These are phyloP conservation scores for Ceratosolen solmsi DNA, from an alignment of 1,140 invertebrate species.

Conservation along the genomic window DNA sequence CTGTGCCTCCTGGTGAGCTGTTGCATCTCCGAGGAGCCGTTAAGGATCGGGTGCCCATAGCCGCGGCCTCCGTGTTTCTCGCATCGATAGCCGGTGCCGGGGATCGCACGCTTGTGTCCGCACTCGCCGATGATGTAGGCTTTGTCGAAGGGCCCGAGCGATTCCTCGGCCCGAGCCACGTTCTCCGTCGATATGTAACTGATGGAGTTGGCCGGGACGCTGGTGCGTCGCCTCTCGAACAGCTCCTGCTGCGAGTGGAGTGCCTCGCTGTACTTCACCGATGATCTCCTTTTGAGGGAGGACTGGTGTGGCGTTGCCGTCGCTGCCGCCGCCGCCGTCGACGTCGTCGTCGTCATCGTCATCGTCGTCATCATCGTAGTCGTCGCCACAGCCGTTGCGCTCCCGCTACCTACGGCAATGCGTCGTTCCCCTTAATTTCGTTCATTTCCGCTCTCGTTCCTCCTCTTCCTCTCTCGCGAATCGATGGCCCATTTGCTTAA, in stretches of 20 bases:
- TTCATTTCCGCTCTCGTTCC: too few species aligned
- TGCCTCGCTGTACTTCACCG: constrained; percentile 67
- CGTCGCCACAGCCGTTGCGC: neutral
- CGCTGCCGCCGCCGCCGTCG: too few species aligned
- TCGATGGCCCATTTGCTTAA: too few species aligned
- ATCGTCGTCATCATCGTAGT: too few species aligned
- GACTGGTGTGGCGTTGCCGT: constrained; percentile 55
- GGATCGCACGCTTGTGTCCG: constrained; percentile 57
- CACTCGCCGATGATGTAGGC: constrained; percentile 67
- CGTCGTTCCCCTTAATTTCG: too few species aligned
- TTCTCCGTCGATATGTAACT: constrained; percentile 68
- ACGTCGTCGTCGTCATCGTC: neutral
- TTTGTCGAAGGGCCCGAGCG: constrained; percentile 60
- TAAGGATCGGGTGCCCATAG: constrained; percentile 66
- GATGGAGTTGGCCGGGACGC: constrained; percentile 68
- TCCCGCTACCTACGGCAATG: neutral
- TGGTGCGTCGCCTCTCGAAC: constrained; percentile 66
- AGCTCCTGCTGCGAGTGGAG: constrained; percentile 68
- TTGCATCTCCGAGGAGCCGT: constrained; percentile 61
- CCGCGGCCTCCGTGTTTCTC: constrained; percentile 67
- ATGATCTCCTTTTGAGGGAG: constrained; percentile 67
- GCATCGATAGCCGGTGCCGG: constrained; percentile 63
- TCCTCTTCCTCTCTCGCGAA: too few species aligned
- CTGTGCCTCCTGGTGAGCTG: constrained; percentile 47
- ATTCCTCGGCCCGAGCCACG: constrained; percentile 59